A percentile compares a stretch with the other conserved stretches of the same genome.
These are phyloP conservation scores for Volucella inanis DNA, from an alignment of 2,888 invertebrate species.

Conservation along the genomic window DNA sequence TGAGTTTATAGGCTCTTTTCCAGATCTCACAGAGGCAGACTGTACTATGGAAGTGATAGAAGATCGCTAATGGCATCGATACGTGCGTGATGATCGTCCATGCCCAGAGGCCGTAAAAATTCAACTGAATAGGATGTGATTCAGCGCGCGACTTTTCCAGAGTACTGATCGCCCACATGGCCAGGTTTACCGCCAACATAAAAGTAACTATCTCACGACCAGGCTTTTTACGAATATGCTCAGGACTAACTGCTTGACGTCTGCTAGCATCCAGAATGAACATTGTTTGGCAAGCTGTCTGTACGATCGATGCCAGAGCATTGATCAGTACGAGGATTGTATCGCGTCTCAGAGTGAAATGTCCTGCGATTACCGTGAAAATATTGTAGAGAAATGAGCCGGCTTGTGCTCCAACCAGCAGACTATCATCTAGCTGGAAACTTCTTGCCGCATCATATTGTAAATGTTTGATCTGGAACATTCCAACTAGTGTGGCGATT, in stretches of 20 bases:
- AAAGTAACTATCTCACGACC: constrained; percentile 97
- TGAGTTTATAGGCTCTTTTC: constrained; percentile 97
- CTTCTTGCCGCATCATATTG: constrained; percentile 93
- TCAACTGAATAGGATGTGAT: constrained; percentile 94
- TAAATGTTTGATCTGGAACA: constrained; percentile 92
- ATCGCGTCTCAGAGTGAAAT: constrained; percentile 92
- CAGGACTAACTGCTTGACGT: constrained; percentile 90
- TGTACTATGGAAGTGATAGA: constrained; percentile 97
- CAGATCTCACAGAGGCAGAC: constrained; percentile 98
- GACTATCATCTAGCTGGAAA: constrained; percentile 93
- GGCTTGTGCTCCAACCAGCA: constrained; percentile 95
- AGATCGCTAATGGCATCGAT: constrained; percentile 95
- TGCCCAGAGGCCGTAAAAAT: constrained; percentile 96
- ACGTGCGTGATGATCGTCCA: constrained; percentile 98
- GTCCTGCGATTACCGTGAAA: constrained; percentile 96
- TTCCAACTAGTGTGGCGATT: constrained; percentile 92
- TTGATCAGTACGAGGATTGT: constrained; percentile 92
- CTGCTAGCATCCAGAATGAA: constrained; percentile 95
- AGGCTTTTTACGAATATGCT: constrained; percentile 93
- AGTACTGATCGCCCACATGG: constrained; percentile 97
- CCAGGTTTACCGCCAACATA: constrained; percentile 93
- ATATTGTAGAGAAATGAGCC: constrained; percentile 97
- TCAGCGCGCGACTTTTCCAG: constrained; percentile 95
- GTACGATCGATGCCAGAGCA: constrained; percentile 92
- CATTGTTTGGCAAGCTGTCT: constrained; percentile 95